Evolutionary conservation across 2,113 vertebrate species (phyloP).

Genomic region (Boulengerochromis microlepis): DNA sequence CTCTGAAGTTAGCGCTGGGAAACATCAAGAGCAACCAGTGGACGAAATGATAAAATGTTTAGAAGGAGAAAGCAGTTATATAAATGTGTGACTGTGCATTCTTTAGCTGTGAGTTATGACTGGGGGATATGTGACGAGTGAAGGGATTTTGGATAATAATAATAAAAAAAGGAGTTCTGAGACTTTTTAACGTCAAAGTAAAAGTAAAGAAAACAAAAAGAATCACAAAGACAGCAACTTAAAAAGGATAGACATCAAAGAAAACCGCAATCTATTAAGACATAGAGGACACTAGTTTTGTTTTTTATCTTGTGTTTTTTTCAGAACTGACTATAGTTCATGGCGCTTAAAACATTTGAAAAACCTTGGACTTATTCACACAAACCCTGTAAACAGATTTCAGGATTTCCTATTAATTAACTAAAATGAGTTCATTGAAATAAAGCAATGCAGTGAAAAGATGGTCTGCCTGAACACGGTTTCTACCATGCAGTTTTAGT

Average conservation of each 20-base stretch:
- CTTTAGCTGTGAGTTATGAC: background rate
- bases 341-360: background rate
- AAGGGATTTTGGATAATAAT: background rate
- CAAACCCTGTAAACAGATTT: background rate
- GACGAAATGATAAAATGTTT: background rate
- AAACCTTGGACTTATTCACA: background rate
- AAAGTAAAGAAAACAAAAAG: background rate
- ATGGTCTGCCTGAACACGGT: background rate
- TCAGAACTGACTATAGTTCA: background rate
- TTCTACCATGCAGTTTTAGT: background rate
- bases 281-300: background rate
- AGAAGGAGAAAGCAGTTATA: background rate
- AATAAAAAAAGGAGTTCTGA: background rate
- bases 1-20: conserved; percentile 22
- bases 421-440: background rate
- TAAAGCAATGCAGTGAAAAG: background rate
- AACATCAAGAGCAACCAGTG: background rate
- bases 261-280: background rate
- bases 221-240: background rate
- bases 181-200: background rate
- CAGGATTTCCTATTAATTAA: background rate
- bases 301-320: background rate
- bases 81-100: background rate
- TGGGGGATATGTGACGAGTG: background rate
- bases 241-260: background rate